These are phyloP conservation scores for Lerema accius DNA, from an alignment of 1,140 invertebrate genomes.

Conservation along the genomic window DNA sequence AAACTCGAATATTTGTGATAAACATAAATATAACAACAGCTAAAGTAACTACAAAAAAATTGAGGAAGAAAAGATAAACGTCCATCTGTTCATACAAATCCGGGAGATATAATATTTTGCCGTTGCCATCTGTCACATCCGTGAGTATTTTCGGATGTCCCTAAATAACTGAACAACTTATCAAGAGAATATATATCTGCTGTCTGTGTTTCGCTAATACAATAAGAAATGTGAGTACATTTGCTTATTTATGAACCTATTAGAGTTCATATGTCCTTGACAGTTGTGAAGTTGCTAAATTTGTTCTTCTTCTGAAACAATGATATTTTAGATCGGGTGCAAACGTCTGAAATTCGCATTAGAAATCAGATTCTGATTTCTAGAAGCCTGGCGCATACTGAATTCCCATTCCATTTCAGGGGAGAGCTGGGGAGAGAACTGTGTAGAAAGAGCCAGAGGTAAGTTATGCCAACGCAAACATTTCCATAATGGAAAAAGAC, in stretches of 20 bases:
- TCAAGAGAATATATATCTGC: slow-evolving; percentile 11
- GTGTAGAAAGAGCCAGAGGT: too few species aligned
- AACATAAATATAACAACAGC: neutral
- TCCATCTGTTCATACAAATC: slow-evolving; percentile 9
- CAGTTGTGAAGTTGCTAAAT: neutral
- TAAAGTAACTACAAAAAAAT: neutral
- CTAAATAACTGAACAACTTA: slow-evolving; percentile 26
- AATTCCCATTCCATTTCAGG: too few species aligned
- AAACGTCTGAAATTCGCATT: too few species aligned
- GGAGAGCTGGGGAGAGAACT: too few species aligned
- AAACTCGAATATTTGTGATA: too few species aligned
- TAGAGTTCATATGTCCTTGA: neutral
- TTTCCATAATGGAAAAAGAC: too few species aligned
- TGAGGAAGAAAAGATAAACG: neutral
- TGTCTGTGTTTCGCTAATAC: slow-evolving; percentile 4
- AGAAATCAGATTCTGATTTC: too few species aligned
- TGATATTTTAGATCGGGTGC: too few species aligned
- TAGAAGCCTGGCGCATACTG: too few species aligned
- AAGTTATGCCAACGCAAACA: too few species aligned
- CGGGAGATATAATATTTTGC: slow-evolving; percentile 30
- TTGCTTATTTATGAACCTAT: neutral
- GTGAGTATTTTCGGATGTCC: slow-evolving; percentile 35
- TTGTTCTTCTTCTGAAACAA: too few species aligned
- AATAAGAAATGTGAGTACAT: slow-evolving; percentile 7
- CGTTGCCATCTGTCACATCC: slow-evolving; percentile 35